phyloP scores from a whole-genome alignment of 2,888 invertebrate species.

The Ormyrus nitidulus region DNA sequence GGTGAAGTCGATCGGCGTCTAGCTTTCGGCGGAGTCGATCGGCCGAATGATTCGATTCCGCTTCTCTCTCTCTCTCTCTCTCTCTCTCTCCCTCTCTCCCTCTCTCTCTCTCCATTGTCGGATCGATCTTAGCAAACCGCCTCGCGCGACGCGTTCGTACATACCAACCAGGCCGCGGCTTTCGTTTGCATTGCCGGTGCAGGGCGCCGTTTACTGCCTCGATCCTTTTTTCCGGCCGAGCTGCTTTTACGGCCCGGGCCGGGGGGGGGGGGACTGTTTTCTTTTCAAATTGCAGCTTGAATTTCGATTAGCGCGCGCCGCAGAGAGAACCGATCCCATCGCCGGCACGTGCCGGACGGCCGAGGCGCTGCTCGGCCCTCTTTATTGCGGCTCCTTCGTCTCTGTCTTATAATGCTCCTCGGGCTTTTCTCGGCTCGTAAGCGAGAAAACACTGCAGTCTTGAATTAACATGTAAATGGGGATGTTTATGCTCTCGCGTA shows the following conservation, averaged over 20 bases:
- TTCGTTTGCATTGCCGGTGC: not conserved
- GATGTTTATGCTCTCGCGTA: not conserved
- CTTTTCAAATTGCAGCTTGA: slow-evolving; percentile 32
- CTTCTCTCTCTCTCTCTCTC: not conserved
- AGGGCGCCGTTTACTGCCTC: not conserved
- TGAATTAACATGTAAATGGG: not conserved
- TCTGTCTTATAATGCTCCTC: too few species aligned
- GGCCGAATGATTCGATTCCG: slow-evolving; percentile 38
- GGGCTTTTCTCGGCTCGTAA: too few species aligned
- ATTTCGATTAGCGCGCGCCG: slow-evolving; percentile 39
- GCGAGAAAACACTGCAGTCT: too few species aligned
- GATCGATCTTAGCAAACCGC: slow-evolving; percentile 6
- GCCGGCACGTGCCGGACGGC: not conserved
- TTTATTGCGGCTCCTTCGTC: too few species aligned
- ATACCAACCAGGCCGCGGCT: slow-evolving; percentile 3
- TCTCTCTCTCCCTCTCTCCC: not conserved
- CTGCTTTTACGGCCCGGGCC: slow-evolving; percentile 2
- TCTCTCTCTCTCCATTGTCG: slow-evolving; percentile 1
- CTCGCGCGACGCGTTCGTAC: not conserved
- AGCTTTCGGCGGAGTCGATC: slow-evolving; percentile 12
- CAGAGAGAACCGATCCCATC: not conserved
- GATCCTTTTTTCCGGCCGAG: not conserved
- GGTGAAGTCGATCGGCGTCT: not conserved
- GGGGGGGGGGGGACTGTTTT: not conserved
- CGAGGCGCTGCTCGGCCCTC: too few species aligned